Conservation (phyloP, 2,888 invertebrate species). For the Eupithecia subfuscata region DNA sequence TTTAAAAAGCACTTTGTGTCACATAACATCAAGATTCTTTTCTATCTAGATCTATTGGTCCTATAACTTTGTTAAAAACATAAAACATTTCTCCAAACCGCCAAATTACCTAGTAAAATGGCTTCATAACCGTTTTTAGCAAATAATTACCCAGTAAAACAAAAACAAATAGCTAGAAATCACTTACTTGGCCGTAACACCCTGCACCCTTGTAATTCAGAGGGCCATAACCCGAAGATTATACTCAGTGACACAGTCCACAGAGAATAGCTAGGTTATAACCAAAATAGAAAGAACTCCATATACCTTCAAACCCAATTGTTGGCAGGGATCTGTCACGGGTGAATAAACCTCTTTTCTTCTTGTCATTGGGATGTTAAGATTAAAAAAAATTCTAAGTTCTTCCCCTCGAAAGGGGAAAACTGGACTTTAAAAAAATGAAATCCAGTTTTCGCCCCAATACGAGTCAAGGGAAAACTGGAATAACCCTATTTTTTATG, state of each 20-base stretch:
- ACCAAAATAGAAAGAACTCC: too few relatives aligned
- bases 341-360: too few relatives aligned
- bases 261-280: constrained; percentile 3
- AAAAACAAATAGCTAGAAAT: constrained; percentile 31
- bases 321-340: too few relatives aligned
- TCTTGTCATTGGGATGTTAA: too few relatives aligned
- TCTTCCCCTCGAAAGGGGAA: too few relatives aligned
- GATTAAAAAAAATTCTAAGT: too few relatives aligned
- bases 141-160: constrained; percentile 31
- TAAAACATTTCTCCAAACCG: background rate
- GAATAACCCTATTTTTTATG: too few relatives aligned
- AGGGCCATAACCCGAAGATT: constrained; percentile 33
- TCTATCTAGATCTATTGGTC: background rate
- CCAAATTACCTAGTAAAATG: constrained; percentile 13
- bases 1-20: too few relatives aligned
- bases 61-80: background rate
- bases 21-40: background rate
- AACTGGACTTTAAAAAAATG: too few relatives aligned
- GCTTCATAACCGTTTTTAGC: constrained; percentile 8
- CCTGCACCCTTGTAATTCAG: constrained; percentile 32
- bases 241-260: constrained; percentile 18
- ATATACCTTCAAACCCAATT: too few relatives aligned
- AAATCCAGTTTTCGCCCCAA: too few relatives aligned
- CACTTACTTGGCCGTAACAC: constrained; percentile 28
- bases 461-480: too few relatives aligned